phyloP scores from a whole-genome alignment of 2,113 vertebrate genomes.

The Gymnobelideus leadbeateri region DNA sequence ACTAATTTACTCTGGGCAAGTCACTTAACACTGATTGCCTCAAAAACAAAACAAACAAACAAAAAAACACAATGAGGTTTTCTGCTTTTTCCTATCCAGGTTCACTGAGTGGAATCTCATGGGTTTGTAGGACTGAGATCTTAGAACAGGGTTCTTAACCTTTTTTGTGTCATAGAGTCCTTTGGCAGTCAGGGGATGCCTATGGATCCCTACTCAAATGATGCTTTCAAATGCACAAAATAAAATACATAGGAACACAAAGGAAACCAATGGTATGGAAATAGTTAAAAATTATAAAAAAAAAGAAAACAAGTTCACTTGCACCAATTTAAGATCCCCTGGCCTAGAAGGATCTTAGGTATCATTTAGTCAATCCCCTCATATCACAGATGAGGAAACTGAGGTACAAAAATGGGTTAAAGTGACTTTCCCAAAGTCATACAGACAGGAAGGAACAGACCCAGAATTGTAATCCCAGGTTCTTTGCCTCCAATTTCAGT shows the following conservation, averaged over 20 bases:
- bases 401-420: neutral
- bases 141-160: neutral
- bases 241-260: no score
- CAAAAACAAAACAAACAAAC: no score
- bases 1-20: no score
- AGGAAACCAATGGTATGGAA: neutral
- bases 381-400: neutral
- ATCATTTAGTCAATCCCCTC: no score
- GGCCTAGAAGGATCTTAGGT: neutral
- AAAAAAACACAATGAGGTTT: neutral
- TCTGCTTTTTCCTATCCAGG: neutral
- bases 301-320: neutral
- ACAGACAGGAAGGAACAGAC: neutral
- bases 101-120: neutral
- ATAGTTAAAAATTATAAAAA: neutral
- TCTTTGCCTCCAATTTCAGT: neutral
- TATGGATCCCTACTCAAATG: neutral
- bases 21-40: no score
- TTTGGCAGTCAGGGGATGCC: neutral
- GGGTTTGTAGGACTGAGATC: neutral
- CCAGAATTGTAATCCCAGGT: conserved; percentile 30
- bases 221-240: neutral
- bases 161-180: neutral
- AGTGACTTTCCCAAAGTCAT: neutral
- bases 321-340: neutral